phyloP scores from a whole-genome alignment of 2,113 vertebrate genomes.

The Ranitomeya imitator region DNA sequence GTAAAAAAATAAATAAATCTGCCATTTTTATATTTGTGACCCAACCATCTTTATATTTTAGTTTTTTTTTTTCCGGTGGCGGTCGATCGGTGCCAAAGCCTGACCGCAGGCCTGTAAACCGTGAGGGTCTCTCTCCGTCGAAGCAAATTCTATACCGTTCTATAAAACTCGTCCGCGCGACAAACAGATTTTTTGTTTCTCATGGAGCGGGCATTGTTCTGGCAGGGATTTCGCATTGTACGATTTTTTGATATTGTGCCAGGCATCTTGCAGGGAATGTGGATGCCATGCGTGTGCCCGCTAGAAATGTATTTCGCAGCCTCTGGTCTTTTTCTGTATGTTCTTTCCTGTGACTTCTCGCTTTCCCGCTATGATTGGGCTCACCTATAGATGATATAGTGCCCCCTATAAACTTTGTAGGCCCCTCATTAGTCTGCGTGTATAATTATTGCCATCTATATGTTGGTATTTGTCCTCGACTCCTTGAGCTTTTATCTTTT shows the following conservation, averaged over 20 bases:
- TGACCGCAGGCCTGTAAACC: slow-evolving; percentile 17
- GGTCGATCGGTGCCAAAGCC: neutral
- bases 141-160: slow-evolving; percentile 49
- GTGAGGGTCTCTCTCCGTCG: slow-evolving; percentile 11
- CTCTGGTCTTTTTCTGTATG: slow-evolving; percentile 45
- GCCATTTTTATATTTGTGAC: neutral
- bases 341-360: neutral
- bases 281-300: slow-evolving; percentile 70
- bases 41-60: too few relatives aligned
- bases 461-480: neutral
- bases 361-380: neutral
- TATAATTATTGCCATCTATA: neutral
- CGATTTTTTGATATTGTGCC: slow-evolving; percentile 75
- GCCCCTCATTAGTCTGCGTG: neutral
- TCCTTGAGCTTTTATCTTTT: neutral
- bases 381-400: neutral
- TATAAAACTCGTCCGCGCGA: slow-evolving; percentile 55
- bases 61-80: neutral
- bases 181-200: slow-evolving; percentile 72
- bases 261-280: slow-evolving; percentile 76
- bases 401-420: neutral
- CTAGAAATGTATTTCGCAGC: slow-evolving; percentile 62
- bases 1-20: neutral
- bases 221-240: slow-evolving; percentile 71
- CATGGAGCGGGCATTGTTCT: slow-evolving; percentile 72